phyloP scores from a whole-genome alignment of 2,888 invertebrate species.

The Chrysolina oricalcia region DNA sequence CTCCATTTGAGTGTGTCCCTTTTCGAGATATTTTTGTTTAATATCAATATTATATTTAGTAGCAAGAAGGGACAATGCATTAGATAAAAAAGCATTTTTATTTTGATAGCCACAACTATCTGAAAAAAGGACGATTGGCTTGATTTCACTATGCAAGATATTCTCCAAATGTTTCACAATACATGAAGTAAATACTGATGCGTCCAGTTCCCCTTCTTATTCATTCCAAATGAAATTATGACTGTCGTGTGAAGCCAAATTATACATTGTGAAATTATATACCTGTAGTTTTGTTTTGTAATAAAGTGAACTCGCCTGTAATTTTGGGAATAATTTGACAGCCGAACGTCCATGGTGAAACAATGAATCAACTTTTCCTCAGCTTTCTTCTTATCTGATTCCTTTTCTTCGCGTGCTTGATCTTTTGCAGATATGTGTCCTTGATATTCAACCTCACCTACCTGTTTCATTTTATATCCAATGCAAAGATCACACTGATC shows the following conservation, averaged over 20 bases:
- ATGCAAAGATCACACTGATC: conserved; percentile 39
- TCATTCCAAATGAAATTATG: conserved; percentile 44
- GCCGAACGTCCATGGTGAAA: conserved; percentile 49
- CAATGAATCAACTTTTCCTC: conserved; percentile 36
- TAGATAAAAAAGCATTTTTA: conserved; percentile 37
- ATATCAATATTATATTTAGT: conserved; percentile 36
- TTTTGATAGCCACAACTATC: conserved; percentile 46
- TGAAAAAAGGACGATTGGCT: conserved; percentile 36
- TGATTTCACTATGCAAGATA: conserved; percentile 22
- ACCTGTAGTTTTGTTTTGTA: conserved; percentile 62
- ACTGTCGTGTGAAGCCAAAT: conserved; percentile 56
- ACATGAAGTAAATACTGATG: conserved; percentile 34
- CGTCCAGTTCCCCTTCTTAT: conserved; percentile 38
- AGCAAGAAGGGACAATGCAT: conserved; percentile 37
- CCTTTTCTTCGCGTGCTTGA: conserved; percentile 42
- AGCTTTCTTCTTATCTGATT: conserved; percentile 39
- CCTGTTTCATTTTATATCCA: conserved; percentile 35
- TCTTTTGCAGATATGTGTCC: conserved; percentile 43
- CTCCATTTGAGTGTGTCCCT: conserved; percentile 39
- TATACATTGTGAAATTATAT: conserved; percentile 59
- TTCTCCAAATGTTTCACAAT: conserved; percentile 38
- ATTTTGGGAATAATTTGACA: conserved; percentile 59
- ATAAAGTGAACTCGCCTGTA: conserved; percentile 60
- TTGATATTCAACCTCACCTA: conserved; percentile 25
- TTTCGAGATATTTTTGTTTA: conserved; percentile 40